Evolutionary conservation across 1,140 invertebrate genomes (phyloP).

Genomic region (Bombus terrestris): DNA sequence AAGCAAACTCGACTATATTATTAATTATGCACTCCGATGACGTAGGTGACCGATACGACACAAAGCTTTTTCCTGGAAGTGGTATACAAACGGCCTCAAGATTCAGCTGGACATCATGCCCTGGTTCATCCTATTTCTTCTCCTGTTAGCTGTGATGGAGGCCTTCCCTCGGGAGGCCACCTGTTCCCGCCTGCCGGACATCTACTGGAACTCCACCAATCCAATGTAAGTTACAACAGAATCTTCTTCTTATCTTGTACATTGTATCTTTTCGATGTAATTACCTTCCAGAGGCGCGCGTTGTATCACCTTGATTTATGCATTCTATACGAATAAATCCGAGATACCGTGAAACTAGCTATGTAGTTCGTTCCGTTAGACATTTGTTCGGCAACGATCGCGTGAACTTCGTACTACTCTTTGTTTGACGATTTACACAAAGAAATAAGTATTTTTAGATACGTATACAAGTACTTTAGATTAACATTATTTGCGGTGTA

Average conservation of each 20-base stretch:
- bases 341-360: constrained; percentile 15
- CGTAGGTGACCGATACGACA: constrained; percentile 69
- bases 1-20: neutral
- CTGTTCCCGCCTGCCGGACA: constrained; percentile 83
- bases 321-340: constrained; percentile 10
- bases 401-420: neutral
- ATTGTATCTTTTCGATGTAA: constrained; percentile 29
- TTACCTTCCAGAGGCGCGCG: constrained; percentile 26
- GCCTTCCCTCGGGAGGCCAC: constrained; percentile 83
- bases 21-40: neutral
- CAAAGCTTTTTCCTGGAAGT: constrained; percentile 62
- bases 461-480: neutral
- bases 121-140: constrained; percentile 83
- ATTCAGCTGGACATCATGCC: constrained; percentile 82
- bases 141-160: constrained; percentile 83
- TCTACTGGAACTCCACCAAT: constrained; percentile 86
- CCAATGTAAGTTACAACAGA: constrained; percentile 82
- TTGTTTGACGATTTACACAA: constrained; percentile 32
- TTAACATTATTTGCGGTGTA: neutral
- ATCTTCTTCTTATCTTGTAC: neutral
- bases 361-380: neutral
- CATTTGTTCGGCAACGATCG: constrained; percentile 1
- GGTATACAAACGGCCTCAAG: constrained; percentile 78
- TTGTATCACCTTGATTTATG: constrained; percentile 1
- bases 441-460: constrained; percentile 31